A percentile compares a stretch with the other conserved stretches of the same genome.
phyloP scores from a whole-genome alignment of 2,888 invertebrate genomes.

The Ochropleura plecta region DNA sequence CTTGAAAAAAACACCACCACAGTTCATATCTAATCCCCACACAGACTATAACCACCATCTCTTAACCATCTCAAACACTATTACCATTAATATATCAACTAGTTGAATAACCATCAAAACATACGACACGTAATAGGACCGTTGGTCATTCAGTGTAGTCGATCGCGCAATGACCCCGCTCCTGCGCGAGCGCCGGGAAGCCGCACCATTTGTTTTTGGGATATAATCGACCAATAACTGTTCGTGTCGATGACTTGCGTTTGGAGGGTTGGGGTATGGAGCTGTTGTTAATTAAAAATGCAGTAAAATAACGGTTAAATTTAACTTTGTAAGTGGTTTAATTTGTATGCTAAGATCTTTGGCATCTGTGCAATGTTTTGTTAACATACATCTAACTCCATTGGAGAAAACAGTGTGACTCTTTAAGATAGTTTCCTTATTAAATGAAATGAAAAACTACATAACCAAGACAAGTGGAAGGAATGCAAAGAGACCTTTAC shows the following conservation, averaged over 20 bases:
- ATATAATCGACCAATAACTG: constrained; percentile 77
- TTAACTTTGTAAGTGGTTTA: constrained; percentile 46
- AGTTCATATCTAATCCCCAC: constrained; percentile 37
- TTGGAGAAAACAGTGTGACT: neutral
- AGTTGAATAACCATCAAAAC: constrained; percentile 70
- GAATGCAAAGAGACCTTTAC: neutral
- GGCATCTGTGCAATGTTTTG: constrained; percentile 11
- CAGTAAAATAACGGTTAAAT: constrained; percentile 53
- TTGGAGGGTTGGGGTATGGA: constrained; percentile 62
- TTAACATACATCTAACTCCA: neutral
- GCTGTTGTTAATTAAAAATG: constrained; percentile 58
- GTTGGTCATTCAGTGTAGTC: constrained; percentile 84
- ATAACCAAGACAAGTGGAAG: neutral
- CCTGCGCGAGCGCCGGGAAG: constrained; percentile 73
- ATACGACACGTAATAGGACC: constrained; percentile 77
- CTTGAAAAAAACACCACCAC: constrained; percentile 9
- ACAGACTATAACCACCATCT: constrained; percentile 25
- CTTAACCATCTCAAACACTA: constrained; percentile 30
- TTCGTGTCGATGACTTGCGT: constrained; percentile 67
- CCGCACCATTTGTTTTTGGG: constrained; percentile 78
- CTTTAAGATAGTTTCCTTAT: neutral
- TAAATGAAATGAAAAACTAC: neutral
- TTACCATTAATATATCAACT: constrained; percentile 57
- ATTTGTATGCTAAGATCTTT: constrained; percentile 6
- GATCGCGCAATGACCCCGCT: constrained; percentile 87